Evolutionary conservation across 2,113 vertebrate species (phyloP), one percentile per base, ranked within the genome.

Genomic region (Oriolus oriolus): DNA sequence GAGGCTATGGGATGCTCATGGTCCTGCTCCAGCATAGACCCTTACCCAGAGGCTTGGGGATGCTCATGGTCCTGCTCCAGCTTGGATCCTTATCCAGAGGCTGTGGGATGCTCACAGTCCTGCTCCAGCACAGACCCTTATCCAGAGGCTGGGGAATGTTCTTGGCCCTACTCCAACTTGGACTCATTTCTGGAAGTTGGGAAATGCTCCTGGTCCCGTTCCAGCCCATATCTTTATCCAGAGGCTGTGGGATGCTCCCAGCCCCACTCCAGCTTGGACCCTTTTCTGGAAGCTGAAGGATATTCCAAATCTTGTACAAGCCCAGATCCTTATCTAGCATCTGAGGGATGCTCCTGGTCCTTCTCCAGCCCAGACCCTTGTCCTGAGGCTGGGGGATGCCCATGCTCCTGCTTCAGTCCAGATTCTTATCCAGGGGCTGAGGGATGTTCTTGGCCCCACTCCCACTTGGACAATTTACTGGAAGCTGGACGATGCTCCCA

Each of bases 91-190:
- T 69, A 28, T 30, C 41, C 16, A 24, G 35, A 44, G 15, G 13
- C 64, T 82, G 31, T 4, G 7, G 12, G 24, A 16, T 86, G 33
- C 6, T 73, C 59, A 10, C 69, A 14, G 18, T 53, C 54, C 18
- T 69, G 37, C 15, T 53, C 16, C 41, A 84, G 4, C 7, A 6
- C 7, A 11, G 22, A 63, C 5, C 50, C 16, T 76, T 42, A 11
- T 26, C 44, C 35, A 8, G 52, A 53, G 39, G 16, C 45, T 47
- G 16, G 33, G 9, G 8, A 10, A 35, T 61, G 37, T 2, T 83
- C 1, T 0, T 52, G 31, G 13, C 31, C 33, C 12, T 6, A 4
- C 2, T 2, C 27, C 45, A 63, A 4, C 16, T 14, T 13, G 6
- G 24, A 52, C 7, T 6, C 7, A 5, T 49, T 20, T 35, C 30